Percentiles rank a stretch among this genome's conserved stretches.
Conservation (phyloP, 2,797 vertebrate genomes). For the Erithacus rubecula region DNA sequence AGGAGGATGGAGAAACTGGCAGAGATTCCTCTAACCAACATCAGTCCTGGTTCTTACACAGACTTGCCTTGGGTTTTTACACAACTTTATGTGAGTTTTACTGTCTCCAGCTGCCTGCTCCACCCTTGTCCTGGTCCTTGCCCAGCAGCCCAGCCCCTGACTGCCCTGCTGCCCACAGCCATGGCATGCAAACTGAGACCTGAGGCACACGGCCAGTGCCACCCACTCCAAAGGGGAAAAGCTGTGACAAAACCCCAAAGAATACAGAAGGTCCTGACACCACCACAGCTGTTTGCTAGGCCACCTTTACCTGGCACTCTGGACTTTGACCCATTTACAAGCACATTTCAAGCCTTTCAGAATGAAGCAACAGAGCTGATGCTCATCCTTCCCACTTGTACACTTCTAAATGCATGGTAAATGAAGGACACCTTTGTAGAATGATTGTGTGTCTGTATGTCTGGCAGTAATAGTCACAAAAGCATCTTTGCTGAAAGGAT, state of each 20-base stretch:
- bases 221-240: background rate
- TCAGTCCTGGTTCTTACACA: background rate
- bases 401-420: background rate
- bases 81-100: background rate
- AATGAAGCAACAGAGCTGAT: background rate
- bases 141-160: background rate
- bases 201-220: fast-evolving
- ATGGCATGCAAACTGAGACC: background rate
- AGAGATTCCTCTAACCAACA: background rate
- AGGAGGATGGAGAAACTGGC: background rate
- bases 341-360: background rate
- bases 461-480: background rate
- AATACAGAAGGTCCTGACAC: background rate
- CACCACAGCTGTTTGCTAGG: background rate
- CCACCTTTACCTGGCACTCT: background rate
- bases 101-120: background rate
- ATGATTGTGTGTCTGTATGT: background rate
- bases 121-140: background rate
- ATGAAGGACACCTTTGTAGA: background rate
- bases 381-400: background rate
- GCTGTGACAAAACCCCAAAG: background rate
- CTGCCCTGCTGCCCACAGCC: background rate
- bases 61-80: background rate
- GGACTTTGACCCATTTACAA: background rate
- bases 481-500: background rate